A percentile compares a stretch with the other conserved stretches of the same genome.
Conservation (phyloP, 2,888 invertebrate genomes). For the Diarsia rubi region DNA sequence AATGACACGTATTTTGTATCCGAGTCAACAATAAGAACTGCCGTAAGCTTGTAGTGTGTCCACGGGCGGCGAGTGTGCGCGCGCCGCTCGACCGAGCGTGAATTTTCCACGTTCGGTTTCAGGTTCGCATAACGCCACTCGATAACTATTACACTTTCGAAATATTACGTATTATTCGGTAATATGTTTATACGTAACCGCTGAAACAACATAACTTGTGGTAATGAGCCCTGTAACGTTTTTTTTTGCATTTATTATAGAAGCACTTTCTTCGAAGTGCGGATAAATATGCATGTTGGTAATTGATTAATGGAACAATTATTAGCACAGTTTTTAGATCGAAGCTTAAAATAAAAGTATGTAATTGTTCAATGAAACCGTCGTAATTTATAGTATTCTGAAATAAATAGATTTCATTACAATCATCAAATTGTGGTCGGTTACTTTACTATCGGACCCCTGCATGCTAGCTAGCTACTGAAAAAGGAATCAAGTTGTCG, state of each 20-base stretch:
- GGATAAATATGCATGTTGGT: conserved; percentile 24
- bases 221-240: conserved; percentile 64
- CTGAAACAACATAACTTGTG: conserved; percentile 75
- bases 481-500: conserved; percentile 25
- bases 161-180: conserved; percentile 89
- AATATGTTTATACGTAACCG: conserved; percentile 81
- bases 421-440: background rate
- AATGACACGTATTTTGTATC: conserved; percentile 49
- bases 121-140: conserved; percentile 85
- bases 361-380: background rate
- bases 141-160: conserved; percentile 88
- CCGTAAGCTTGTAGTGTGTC: conserved; percentile 22
- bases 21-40: conserved; percentile 40
- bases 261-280: conserved; percentile 50
- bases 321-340: background rate
- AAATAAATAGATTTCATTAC: background rate
- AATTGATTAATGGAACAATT: conserved; percentile 15
- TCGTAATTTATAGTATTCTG: background rate
- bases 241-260: conserved; percentile 53
- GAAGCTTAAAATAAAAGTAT: background rate
- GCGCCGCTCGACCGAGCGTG: conserved; percentile 86
- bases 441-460: background rate
- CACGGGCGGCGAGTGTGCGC: conserved; percentile 60
- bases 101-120: conserved; percentile 90
- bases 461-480: background rate